Percentiles rank a stretch among this genome's conserved stretches.
These are phyloP conservation scores for Falco rusticolus DNA, from an alignment of 2,797 vertebrate species.

Conservation along the genomic window DNA sequence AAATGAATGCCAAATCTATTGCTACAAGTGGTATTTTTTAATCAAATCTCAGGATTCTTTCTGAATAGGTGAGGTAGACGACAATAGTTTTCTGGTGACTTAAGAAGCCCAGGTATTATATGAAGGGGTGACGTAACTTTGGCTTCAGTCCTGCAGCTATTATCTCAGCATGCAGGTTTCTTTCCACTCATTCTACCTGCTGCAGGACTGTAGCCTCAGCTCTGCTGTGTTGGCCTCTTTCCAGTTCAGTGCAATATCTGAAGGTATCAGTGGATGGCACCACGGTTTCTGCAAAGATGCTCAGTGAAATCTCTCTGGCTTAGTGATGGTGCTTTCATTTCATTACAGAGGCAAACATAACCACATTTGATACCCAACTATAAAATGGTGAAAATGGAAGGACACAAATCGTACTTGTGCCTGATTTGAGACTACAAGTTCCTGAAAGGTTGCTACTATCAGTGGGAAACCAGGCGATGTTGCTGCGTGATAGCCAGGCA, in stretches of 20 bases:
- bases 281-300: not conserved
- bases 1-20: not conserved
- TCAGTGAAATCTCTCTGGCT: not conserved
- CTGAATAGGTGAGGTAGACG: not conserved
- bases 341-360: not conserved
- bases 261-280: constrained; percentile 35
- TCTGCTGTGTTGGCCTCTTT: not conserved
- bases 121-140: not conserved
- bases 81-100: not conserved
- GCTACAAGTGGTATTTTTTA: not conserved
- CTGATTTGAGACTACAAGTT: not conserved
- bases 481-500: not conserved
- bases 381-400: not conserved
- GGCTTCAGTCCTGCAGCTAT: not conserved
- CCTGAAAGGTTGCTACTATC: not conserved
- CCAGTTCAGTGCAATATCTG: not conserved
- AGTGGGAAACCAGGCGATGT: not conserved
- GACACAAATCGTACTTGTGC: not conserved
- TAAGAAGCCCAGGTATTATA: not conserved
- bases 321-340: not conserved
- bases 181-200: not conserved
- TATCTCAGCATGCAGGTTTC: not conserved
- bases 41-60: not conserved
- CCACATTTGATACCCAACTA: not conserved
- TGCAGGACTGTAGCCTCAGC: not conserved